Conservation (phyloP, 2,888 invertebrate species). For the Teinopalpus imperialis region DNA sequence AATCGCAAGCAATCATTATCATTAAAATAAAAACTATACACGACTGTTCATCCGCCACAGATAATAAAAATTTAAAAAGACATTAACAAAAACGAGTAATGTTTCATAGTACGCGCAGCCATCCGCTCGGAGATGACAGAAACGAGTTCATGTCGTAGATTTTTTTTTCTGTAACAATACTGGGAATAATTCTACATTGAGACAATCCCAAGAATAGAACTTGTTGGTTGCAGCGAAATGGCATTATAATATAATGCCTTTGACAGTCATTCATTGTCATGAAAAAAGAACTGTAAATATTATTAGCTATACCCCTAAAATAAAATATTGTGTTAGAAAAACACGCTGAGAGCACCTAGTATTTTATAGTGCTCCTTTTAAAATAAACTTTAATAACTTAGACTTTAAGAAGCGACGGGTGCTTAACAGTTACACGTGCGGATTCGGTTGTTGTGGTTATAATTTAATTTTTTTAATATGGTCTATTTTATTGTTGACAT, state of each 20-base stretch:
- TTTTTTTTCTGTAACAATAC: slow-evolving; percentile 41
- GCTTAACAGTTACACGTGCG: neutral
- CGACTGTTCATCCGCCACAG: slow-evolving; percentile 2
- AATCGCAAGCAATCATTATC: slow-evolving; percentile 5
- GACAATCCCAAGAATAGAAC: slow-evolving; percentile 39
- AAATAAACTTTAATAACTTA: no score
- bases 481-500: no score
- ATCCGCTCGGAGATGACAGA: slow-evolving; percentile 29
- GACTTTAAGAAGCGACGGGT: no score
- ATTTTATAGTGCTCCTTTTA: no score
- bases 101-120: slow-evolving; percentile 26
- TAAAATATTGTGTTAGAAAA: slow-evolving; percentile 11
- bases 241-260: slow-evolving; percentile 45
- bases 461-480: no score
- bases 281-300: slow-evolving; percentile 41
- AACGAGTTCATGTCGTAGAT: slow-evolving; percentile 36
- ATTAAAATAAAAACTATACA: slow-evolving; percentile 7
- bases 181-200: slow-evolving; percentile 53
- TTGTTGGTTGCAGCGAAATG: slow-evolving; percentile 54
- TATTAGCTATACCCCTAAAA: neutral
- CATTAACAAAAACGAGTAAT: slow-evolving; percentile 24
- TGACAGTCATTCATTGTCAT: slow-evolving; percentile 42
- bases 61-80: slow-evolving; percentile 19
- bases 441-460: no score
- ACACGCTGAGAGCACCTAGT: neutral